Evolutionary conservation across 2,797 vertebrate genomes (phyloP).

Genomic region (Atherinosoma microstoma): DNA sequence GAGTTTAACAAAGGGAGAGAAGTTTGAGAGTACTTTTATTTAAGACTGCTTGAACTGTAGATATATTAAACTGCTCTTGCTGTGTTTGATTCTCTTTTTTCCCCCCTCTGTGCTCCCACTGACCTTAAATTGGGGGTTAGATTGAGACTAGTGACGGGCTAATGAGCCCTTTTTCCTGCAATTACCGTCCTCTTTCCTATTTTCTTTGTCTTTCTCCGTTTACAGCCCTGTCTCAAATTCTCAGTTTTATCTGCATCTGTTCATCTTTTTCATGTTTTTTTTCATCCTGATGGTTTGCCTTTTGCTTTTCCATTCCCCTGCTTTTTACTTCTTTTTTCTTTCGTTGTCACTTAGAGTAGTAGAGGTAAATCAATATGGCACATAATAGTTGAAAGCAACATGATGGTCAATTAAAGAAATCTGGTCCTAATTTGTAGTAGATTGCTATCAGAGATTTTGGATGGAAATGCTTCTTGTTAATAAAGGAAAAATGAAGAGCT

Average conservation of each 20-base stretch:
- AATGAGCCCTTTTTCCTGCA: conserved; percentile 81
- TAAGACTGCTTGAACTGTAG: conserved; percentile 33
- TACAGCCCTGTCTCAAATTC: conserved; percentile 51
- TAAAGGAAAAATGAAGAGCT: conserved; percentile 48
- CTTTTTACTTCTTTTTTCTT: conserved; percentile 27
- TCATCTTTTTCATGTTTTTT: conserved; percentile 42
- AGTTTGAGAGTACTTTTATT: conserved; percentile 42
- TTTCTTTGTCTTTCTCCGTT: conserved; percentile 43
- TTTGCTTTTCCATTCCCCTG: conserved; percentile 23
- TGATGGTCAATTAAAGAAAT: conserved; percentile 72
- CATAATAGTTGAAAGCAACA: conserved; percentile 63
- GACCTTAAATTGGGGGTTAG: conserved; percentile 74
- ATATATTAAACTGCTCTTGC: conserved; percentile 42
- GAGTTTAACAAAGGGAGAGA: conserved; percentile 57
- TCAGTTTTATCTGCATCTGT: conserved; percentile 39
- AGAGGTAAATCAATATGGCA: conserved; percentile 63
- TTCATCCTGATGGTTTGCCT: conserved; percentile 18
- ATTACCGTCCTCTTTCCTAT: conserved; percentile 68
- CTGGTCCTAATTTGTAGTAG: conserved; percentile 73
- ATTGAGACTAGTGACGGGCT: conserved; percentile 74
- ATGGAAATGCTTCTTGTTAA: conserved; percentile 55
- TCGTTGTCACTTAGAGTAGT: conserved; percentile 36
- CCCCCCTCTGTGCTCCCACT: conserved; percentile 37
- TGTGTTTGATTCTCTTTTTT: conserved; percentile 35
- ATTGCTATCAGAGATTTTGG: conserved; percentile 70